Evolutionary conservation across 2,113 vertebrate genomes (phyloP).

Genomic region (Corythoichthys intestinalis): DNA sequence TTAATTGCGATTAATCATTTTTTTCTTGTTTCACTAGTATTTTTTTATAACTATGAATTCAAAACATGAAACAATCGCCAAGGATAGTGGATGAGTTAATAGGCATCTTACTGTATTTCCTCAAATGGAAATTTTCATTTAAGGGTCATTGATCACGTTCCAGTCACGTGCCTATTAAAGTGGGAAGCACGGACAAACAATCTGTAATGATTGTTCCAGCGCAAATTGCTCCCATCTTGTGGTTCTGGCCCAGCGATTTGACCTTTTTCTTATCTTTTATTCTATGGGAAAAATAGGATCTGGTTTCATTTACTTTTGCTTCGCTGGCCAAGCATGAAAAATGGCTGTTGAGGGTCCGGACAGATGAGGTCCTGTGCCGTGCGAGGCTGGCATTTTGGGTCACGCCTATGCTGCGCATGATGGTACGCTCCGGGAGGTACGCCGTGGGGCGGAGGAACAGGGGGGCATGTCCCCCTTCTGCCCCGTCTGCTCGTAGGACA

Average conservation of each 20-base stretch:
- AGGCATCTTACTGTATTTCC: no score
- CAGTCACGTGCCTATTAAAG: background rate
- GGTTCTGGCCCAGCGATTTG: background rate
- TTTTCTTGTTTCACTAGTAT: no score
- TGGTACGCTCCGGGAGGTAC: conserved; percentile 28
- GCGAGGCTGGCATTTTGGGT: conserved; percentile 44
- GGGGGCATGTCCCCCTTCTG: conserved; percentile 24
- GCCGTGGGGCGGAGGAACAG: conserved; percentile 41
- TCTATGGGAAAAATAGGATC: background rate
- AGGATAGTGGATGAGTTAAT: no score
- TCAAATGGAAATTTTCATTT: no score
- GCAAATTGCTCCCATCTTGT: no score
- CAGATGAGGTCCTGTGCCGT: conserved; percentile 47
- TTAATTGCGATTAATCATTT: no score
- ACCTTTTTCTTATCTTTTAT: background rate
- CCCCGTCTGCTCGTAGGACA: conserved; percentile 24
- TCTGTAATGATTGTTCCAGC: background rate
- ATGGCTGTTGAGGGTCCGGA: conserved; percentile 40
- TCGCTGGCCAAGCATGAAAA: conserved; percentile 54
- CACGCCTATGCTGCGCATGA: conserved; percentile 45
- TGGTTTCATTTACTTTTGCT: conserved; percentile 19
- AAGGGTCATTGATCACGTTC: no score
- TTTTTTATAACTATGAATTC: no score
- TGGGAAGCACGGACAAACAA: background rate
- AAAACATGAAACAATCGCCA: no score